Conservation (phyloP, 2,113 vertebrate genomes). For the Strigops habroptila region DNA sequence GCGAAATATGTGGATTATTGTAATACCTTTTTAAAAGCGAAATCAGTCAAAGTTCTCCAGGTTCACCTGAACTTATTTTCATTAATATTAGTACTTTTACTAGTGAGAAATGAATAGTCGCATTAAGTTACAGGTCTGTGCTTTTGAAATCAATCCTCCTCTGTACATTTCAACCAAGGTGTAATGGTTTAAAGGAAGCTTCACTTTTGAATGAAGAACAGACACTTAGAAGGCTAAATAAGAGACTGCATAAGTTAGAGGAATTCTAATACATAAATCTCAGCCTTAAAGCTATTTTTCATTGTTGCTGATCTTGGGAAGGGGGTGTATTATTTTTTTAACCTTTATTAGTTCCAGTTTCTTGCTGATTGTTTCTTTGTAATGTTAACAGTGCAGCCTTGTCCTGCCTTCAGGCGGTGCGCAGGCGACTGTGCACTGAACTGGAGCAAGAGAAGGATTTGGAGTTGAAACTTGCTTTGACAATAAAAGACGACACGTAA, state of each 20-base stretch:
- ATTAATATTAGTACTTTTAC: background rate
- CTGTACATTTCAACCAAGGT: background rate
- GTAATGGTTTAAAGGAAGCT: background rate
- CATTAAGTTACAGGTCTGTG: background rate
- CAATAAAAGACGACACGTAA: conserved; percentile 78
- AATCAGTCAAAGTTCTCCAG: background rate
- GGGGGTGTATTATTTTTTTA: background rate
- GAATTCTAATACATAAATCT: background rate
- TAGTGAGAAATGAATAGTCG: background rate
- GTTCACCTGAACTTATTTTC: background rate
- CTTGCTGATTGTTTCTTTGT: background rate
- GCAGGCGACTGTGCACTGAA: conserved; percentile 66
- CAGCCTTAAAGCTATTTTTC: background rate
- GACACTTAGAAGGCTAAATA: background rate
- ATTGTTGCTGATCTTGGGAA: background rate
- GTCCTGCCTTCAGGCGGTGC: conserved; percentile 72
- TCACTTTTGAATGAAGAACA: background rate
- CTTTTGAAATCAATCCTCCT: background rate
- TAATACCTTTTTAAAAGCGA: background rate
- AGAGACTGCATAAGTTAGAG: background rate
- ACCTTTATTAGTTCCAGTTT: background rate
- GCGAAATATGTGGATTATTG: background rate
- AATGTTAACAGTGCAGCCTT: conserved; percentile 64
- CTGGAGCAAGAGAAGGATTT: conserved; percentile 75
- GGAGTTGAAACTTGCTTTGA: conserved; percentile 52